Percentiles rank a stretch among this genome's conserved stretches.
Evolutionary conservation across 2,113 vertebrate genomes (phyloP).

Genomic region (Solea senegalensis): DNA sequence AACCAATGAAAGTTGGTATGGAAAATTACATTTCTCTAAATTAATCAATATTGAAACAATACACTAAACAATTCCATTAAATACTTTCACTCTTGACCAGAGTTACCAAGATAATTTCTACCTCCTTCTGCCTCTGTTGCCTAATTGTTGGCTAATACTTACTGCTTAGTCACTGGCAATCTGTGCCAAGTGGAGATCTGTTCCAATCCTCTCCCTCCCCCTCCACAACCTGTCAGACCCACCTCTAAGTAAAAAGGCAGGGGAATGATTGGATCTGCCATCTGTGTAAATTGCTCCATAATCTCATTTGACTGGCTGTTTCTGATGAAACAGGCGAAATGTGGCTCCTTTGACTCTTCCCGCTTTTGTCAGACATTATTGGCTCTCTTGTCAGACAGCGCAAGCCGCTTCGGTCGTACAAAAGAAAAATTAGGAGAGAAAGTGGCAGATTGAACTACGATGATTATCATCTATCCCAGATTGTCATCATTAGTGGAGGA

Average conservation of each 20-base stretch:
- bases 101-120: slow-evolving; percentile 16
- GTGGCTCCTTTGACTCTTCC: neutral
- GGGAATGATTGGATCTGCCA: slow-evolving; percentile 64
- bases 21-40: too few relatives aligned
- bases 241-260: slow-evolving; percentile 60
- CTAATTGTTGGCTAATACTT: slow-evolving; percentile 50
- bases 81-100: neutral
- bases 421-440: slow-evolving; percentile 43
- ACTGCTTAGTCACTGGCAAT: slow-evolving; percentile 60
- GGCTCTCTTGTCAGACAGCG: slow-evolving; percentile 58
- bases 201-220: slow-evolving; percentile 22
- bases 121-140: slow-evolving; percentile 17
- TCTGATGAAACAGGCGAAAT: slow-evolving; percentile 37
- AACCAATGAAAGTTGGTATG: too few relatives aligned
- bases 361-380: slow-evolving; percentile 48
- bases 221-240: slow-evolving; percentile 48
- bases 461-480: slow-evolving; percentile 49
- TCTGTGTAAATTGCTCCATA: slow-evolving; percentile 68
- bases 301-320: slow-evolving; percentile 61
- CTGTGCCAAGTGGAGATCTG: slow-evolving; percentile 58
- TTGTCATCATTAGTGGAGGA: slow-evolving; percentile 49
- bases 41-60: too few relatives aligned
- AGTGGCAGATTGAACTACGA: slow-evolving; percentile 49
- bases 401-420: slow-evolving; percentile 31
- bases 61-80: too few relatives aligned